Base-by-base conservation (phyloP, 1,140 invertebrate genomes). In the Macrocentrus cingulum region DNA sequence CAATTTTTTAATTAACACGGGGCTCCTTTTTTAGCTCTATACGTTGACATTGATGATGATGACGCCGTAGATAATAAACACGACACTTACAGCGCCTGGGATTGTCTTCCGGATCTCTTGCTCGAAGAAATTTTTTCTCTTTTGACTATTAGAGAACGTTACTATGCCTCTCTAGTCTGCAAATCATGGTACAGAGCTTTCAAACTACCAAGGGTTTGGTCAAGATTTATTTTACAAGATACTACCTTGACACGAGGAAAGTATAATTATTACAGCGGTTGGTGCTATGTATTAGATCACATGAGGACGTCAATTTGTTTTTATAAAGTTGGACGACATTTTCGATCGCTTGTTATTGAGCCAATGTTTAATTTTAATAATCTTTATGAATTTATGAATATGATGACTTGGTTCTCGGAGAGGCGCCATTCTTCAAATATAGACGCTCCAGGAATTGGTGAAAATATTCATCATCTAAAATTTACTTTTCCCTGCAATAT, bases 401-500 rank as follows among this genome's bases (percentile, higher is more conserved):
- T 91, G 80, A 69, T 90, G 37, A 88, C 86, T 2, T 92, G 86
- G 82, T 91, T 87, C 61, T 83, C 83, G 1, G 87, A 89, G 65
- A 69, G 51, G 22, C 71, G 76, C 42, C 65, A 60, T 0, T 63
- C 52, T 0, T 72, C 79, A 20, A 72, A 74, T 52, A 66, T 62
- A 3, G 66, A 70, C 0, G 70, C 76, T 9, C 60, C 70, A n/a
- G 82, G 81, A 22, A 75, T 88, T 56, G 85, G 85, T 4, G 75
- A 66, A 0, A 81, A 86, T 19, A 84, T 91, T 39, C 75, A 82
- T 1, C 81, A 83, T 1, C 72, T 91, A 5, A 85, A 88, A 60
- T 93, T 92, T 66, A 87, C 86, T 1, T 94, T 94, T 71, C 87
- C 88, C 0, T 94, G 91, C 70, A 88, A 91, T 62, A 88, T 89